Base-by-base conservation (phyloP, 2,888 invertebrate genomes). In the Tethea ocularis region DNA sequence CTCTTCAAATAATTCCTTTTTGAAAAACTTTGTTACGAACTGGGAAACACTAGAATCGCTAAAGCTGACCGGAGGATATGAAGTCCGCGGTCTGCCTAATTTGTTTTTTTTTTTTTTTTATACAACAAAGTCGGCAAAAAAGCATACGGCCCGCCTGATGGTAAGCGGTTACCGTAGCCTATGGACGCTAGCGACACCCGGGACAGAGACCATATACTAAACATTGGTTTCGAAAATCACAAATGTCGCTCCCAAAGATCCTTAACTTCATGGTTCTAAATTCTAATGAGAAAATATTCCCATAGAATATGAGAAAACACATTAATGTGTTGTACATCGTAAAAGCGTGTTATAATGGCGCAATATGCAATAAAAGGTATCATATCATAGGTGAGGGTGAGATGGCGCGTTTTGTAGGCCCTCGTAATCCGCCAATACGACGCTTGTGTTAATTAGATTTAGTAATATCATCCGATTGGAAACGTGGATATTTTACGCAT, bases 361-460 rank as follows among this genome's bases (percentile, higher is more conserved):
- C 46, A 46, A 46, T 46, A 46, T 20, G 46, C 46, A 46, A 46
- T 46, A 46, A 46, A 46, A 20, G 41, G 46, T 20, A 10, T 22
- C 11, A 54, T 54, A 54, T 54, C 33, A 36, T 36, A 33, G 33
- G 7, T 33, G 20, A 11, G 52, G 33, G 7, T 33, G 20, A 11
- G 52, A 51, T 52, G 54, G 58, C 59, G 66, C 61, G 60, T 62
- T 57, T 62, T 63, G 59, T 51, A 38, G 57, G 74, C 70, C 63
- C 58, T 52, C 52, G 58, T 75, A 74, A 75, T 70, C 72, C 63
- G 57, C 59, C 46, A 64, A 72, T 68, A 67, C 61, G 65, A 61
- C 56, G 57, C 59, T 56, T 22, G 58, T 63, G 63, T 71, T 74
- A 72, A 76, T 76, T 76, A 73, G 69, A 75, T 74, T 74, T 68